A percentile compares a stretch with the other conserved stretches of the same genome.
phyloP scores from a whole-genome alignment of 2,888 invertebrate species.

The Pocota personata region DNA sequence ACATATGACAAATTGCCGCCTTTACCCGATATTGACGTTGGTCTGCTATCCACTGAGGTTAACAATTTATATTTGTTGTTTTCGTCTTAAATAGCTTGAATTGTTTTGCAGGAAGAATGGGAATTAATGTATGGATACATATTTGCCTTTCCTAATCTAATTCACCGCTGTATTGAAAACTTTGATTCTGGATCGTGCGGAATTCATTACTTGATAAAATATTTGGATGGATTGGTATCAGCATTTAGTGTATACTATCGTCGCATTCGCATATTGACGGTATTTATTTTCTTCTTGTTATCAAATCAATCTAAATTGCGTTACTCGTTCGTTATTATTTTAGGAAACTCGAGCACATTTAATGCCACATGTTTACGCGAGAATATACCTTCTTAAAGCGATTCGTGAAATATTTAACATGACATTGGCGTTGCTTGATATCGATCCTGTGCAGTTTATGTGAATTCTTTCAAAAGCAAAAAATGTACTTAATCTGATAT shows the following conservation, averaged over 20 bases:
- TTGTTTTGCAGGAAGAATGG: constrained; percentile 89
- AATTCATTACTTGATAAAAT: constrained; percentile 87
- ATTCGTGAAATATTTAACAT: constrained; percentile 87
- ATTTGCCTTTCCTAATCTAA: constrained; percentile 86
- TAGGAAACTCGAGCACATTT: constrained; percentile 88
- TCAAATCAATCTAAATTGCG: constrained; percentile 79
- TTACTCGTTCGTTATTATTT: constrained; percentile 76
- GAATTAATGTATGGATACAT: constrained; percentile 87
- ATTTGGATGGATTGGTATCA: constrained; percentile 86
- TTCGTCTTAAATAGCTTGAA: neutral
- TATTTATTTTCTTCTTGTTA: constrained; percentile 81
- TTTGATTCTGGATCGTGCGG: constrained; percentile 84
- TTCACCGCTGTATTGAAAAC: constrained; percentile 84
- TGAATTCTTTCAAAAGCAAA: constrained; percentile 79
- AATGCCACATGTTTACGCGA: constrained; percentile 87
- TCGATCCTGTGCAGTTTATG: constrained; percentile 88
- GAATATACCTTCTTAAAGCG: constrained; percentile 87
- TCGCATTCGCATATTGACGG: constrained; percentile 87
- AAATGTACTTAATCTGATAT: neutral
- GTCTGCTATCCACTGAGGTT: constrained; percentile 87
- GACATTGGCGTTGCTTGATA: constrained; percentile 86
- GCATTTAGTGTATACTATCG: constrained; percentile 90
- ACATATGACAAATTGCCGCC: constrained; percentile 86
- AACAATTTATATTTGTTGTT: constrained; percentile 17
- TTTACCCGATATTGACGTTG: constrained; percentile 86